These are phyloP conservation scores for Diceros bicornis DNA, from an alignment of 2,797 vertebrate species.

Conservation along the genomic window DNA sequence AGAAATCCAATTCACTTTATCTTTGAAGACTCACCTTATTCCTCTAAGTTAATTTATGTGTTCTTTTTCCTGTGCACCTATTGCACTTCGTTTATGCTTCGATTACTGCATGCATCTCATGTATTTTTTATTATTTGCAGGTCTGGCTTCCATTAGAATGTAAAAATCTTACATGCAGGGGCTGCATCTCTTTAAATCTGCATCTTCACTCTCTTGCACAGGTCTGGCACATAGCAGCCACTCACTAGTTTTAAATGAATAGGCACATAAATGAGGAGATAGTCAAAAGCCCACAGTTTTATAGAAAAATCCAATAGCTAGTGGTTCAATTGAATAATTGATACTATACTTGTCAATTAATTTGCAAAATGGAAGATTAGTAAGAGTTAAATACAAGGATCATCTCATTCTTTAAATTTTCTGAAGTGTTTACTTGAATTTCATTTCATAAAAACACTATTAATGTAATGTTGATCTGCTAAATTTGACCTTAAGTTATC, in stretches of 20 bases:
- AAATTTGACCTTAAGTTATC: conserved; percentile 2
- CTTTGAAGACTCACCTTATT: not conserved
- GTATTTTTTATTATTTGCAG: not conserved
- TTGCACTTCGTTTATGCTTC: not conserved
- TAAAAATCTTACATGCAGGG: not conserved
- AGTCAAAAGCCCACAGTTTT: not conserved
- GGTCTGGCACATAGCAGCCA: not conserved
- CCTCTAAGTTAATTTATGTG: not conserved
- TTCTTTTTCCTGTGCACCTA: not conserved
- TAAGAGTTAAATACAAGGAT: not conserved
- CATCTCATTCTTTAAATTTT: not conserved
- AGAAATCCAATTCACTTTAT: not conserved
- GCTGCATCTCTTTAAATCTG: not conserved
- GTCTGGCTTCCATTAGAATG: not conserved
- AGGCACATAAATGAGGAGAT: not conserved
- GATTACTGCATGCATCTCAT: not conserved
- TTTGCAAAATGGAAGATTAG: conserved; percentile 3
- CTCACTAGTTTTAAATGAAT: not conserved
- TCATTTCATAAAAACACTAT: not conserved
- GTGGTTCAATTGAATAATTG: not conserved
- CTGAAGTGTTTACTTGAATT: not conserved
- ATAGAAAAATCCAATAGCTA: not conserved
- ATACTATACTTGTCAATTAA: not conserved
- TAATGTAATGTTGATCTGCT: not conserved
- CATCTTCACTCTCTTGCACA: not conserved